phyloP scores from a whole-genome alignment of 2,113 vertebrate species.

The Larimichthys polyactis region DNA sequence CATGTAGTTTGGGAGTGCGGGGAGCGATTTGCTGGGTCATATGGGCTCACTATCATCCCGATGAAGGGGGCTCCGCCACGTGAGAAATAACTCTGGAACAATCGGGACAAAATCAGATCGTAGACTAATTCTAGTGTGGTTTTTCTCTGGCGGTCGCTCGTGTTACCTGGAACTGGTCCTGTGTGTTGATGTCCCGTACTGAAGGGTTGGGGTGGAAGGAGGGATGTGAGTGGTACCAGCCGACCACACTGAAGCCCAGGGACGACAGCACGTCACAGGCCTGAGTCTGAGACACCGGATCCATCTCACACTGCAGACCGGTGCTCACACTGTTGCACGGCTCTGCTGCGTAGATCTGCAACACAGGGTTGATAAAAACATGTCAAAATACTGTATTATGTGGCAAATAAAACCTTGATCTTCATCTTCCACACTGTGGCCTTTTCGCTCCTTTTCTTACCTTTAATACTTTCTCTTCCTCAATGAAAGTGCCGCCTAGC shows the following conservation, averaged over 20 bases:
- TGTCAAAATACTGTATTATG: background rate
- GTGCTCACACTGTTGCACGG: constrained; percentile 97
- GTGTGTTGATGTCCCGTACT: constrained; percentile 94
- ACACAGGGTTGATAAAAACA: background rate
- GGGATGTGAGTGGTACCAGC: constrained; percentile 99
- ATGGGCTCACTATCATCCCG: constrained; percentile 98
- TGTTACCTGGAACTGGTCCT: constrained; percentile 96
- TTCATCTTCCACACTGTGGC: too few relatives aligned
- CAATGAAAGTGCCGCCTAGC: constrained; percentile 91
- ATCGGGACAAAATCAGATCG: background rate
- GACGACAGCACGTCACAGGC: constrained; percentile 91
- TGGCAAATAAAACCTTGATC: background rate
- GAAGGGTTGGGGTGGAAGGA: constrained; percentile 97
- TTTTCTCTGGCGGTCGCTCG: background rate
- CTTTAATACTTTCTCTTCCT: constrained; percentile 88
- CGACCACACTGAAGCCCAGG: constrained; percentile 90
- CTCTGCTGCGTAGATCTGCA: constrained; percentile 92
- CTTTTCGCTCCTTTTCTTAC: constrained; percentile 75
- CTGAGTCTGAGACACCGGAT: constrained; percentile 95
- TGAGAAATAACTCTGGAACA: constrained; percentile 94
- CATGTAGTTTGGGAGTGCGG: constrained; percentile 96
- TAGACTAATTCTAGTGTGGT: background rate
- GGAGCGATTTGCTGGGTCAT: constrained; percentile 92
- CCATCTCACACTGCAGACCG: constrained; percentile 98
- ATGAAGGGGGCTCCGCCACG: constrained; percentile 97